These are phyloP conservation scores for Zeuzera pyrina DNA, from an alignment of 2,888 invertebrate genomes.

Conservation along the genomic window DNA sequence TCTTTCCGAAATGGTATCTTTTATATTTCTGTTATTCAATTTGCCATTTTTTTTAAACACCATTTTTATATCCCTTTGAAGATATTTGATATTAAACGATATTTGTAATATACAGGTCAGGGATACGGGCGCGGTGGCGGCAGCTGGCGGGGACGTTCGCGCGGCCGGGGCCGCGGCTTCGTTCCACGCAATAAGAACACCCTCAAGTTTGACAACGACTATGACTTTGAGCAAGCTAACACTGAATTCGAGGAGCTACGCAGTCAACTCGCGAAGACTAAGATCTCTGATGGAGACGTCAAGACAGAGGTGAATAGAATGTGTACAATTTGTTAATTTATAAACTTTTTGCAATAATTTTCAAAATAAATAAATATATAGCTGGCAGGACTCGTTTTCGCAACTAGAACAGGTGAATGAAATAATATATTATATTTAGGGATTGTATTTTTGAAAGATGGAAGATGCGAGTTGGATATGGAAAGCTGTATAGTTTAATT, in stretches of 20 bases:
- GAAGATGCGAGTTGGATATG: no score
- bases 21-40: no score
- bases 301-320: constrained; percentile 58
- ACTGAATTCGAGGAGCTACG: constrained; percentile 95
- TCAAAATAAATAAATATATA: no score
- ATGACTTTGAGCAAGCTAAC: constrained; percentile 99
- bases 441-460: no score
- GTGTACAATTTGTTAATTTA: no score
- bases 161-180: constrained; percentile 60
- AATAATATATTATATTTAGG: no score
- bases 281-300: constrained; percentile 76
- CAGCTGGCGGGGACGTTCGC: constrained; percentile 55
- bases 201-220: constrained; percentile 96
- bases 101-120: constrained; percentile 32
- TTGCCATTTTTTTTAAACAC: not conserved
- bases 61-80: no score
- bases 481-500: no score
- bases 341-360: no score
- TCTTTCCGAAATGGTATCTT: no score
- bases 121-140: constrained; percentile 66
- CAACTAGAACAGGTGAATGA: no score
- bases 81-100: not conserved
- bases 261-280: constrained; percentile 87
- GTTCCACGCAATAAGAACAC: constrained; percentile 75
- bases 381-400: no score